Base-by-base conservation (phyloP, 2,113 vertebrate genomes). In the Mystacornis crossleyi region DNA sequence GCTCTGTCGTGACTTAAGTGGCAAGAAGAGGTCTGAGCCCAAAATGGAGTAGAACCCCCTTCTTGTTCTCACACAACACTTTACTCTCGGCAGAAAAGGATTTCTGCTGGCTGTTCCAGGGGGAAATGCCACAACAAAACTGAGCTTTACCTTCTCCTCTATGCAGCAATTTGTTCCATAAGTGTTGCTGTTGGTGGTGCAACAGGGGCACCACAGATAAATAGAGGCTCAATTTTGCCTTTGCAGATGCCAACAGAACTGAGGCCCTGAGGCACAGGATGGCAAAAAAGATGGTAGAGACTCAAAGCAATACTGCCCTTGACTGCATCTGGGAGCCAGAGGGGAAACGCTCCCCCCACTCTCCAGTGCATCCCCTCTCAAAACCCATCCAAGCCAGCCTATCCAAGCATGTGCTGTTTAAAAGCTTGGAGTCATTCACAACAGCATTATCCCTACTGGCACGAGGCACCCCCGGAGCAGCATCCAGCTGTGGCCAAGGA, bases 161-260 rank as follows among this genome's bases (percentile, higher is more conserved):
- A 2, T 19, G 26, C 23, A 85, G 61, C 3, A 5, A 24, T 67
- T 45, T 64, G 15, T 38, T 47, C 18, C 3, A 0, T 8, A 17
- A 80, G 12, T 8, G 43, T 29, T 50, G 70, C 34, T 92, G 25
- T 38, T 57, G 60, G 14, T 25, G 25, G n/a, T 7, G 23, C 48
- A 71, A 29, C 36, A 50, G 51, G 31, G 28, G 8, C 34, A 67
- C 14, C 5, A 25, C 19, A 0, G 0, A 15, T n/a, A 29, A 79
- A 23, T 38, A 67, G 16, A 92, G 26, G 33, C 10, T 55, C 14
- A 31, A 1, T 45, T 69, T 86, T 73, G 13, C 11, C 43, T 65
- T 70, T 69, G 38, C 33, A 42, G 60, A 42, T 61, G 34, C 60
- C 54, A 58, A 4, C 12, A 8, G 13, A 72, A 20, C n/a, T 7